These are phyloP conservation scores for Falco concolor DNA, from an alignment of 2,797 vertebrate species.

Conservation along the genomic window DNA sequence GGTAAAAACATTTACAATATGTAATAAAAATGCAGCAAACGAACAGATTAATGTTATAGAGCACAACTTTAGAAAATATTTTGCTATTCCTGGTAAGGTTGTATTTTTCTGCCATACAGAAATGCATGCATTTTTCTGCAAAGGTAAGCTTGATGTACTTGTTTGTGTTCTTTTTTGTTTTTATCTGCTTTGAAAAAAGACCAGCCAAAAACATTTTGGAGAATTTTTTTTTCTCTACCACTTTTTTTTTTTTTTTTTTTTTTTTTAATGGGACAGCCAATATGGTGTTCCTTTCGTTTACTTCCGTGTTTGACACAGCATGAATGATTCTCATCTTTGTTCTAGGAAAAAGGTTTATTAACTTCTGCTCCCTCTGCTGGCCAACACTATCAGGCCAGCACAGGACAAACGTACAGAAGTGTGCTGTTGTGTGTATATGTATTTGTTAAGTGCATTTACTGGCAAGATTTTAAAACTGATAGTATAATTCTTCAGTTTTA, in stretches of 20 bases:
- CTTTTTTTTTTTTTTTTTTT: neutral
- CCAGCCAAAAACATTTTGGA: neutral
- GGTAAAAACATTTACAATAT: conserved; percentile 71
- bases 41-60: neutral
- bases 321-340: neutral
- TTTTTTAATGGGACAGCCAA: neutral
- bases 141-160: neutral
- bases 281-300: neutral
- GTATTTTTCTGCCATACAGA: neutral
- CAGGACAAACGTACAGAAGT: neutral
- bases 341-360: neutral
- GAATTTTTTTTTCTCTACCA: neutral
- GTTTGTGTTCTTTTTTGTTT: neutral
- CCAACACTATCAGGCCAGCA: neutral
- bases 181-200: neutral
- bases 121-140: neutral
- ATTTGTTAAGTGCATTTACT: neutral
- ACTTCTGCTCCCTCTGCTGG: conserved; percentile 63
- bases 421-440: neutral
- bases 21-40: neutral
- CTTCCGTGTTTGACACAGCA: neutral
- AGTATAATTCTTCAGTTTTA: neutral
- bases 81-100: neutral
- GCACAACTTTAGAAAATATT: neutral
- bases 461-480: neutral